Base-by-base conservation (phyloP, 2,113 vertebrate species). In the Dicrurus megarhynchus region DNA sequence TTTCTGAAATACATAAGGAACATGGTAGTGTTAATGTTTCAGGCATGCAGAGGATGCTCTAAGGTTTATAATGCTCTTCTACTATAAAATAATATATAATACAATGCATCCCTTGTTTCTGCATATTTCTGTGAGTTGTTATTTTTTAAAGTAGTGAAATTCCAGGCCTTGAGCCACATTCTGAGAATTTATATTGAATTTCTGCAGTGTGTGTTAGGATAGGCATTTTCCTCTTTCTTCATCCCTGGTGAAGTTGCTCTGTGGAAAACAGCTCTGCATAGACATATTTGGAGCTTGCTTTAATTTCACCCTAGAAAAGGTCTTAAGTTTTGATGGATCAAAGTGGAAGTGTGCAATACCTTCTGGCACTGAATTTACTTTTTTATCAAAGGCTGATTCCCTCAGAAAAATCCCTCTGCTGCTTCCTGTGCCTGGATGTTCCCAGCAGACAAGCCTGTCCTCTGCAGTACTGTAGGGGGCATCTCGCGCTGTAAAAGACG, bases 391-490 rank as follows among this genome's bases (percentile, higher is more conserved):
- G 64, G 76, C 86, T 60, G 50, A 13, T 78, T 95, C 56, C 80
- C 74, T 56, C 46, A 44, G 80, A 92, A 95, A 90, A 96, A 84
- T 42, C 67, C 59, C 67, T 65, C 37, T 79, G 30, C 13, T 1
- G 15, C 44, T 84, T 81, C 76, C 68, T 55, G 11, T 20, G 76
- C 35, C 84, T 84, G 90, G 52, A 82, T 75, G 65, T 53, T 90
- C 53, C 80, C 75, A 30, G 65, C 82, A 87, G 53, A 50, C 60
- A 9, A 20, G 90, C 28, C 64, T 87, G 79, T 93, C 89, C 87
- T 82, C 77, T 53, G 89, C 93, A 57, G 70, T 91, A 57, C 95
- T 96, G 94, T 75, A 97, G 96, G 94, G 94, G 95, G 96, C 96
- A 97, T 91, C 94, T 96, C 28, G 1, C 37, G 16, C 93, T 95